Percentiles rank a stretch among this genome's conserved stretches.
Conservation (phyloP, 1,140 invertebrate species). For the Rhyzopertha dominica region DNA sequence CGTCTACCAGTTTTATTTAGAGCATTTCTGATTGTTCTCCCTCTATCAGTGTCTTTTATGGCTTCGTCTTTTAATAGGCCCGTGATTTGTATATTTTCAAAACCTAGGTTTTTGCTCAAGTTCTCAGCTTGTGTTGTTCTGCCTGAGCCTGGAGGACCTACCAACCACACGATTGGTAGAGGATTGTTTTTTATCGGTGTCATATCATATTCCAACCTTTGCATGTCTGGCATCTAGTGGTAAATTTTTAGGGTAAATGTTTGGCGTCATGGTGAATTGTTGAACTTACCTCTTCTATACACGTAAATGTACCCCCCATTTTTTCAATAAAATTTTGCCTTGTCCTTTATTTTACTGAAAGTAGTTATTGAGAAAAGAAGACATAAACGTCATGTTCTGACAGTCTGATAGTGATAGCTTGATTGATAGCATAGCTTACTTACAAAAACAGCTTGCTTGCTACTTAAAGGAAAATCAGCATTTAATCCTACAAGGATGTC, state of each 20-base stretch:
- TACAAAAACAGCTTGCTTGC: too few relatives aligned
- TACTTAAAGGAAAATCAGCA: too few relatives aligned
- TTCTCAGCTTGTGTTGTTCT: constrained; percentile 48
- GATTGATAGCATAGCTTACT: too few relatives aligned
- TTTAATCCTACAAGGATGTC: too few relatives aligned
- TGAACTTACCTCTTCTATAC: constrained; percentile 18
- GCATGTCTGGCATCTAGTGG: constrained; percentile 12
- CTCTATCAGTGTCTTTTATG: constrained; percentile 44
- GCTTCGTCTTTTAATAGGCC: constrained; percentile 46
- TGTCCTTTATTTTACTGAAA: too few relatives aligned
- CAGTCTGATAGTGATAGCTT: too few relatives aligned
- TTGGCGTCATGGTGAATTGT: not conserved
- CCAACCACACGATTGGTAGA: constrained; percentile 50
- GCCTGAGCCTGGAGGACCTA: constrained; percentile 49
- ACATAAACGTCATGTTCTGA: too few relatives aligned
- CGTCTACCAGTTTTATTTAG: constrained; percentile 27
- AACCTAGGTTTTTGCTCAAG: constrained; percentile 49
- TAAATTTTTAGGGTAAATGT: not conserved
- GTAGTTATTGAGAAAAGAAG: too few relatives aligned
- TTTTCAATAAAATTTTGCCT: too few relatives aligned
- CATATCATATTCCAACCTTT: constrained; percentile 20
- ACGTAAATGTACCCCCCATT: constrained; percentile 20
- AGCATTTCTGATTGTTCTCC: constrained; percentile 44
- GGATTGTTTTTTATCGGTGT: constrained; percentile 39
- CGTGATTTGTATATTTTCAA: constrained; percentile 45